Evolutionary conservation across 2,888 invertebrate genomes (phyloP).

Genomic region (Cetonia aurata): DNA sequence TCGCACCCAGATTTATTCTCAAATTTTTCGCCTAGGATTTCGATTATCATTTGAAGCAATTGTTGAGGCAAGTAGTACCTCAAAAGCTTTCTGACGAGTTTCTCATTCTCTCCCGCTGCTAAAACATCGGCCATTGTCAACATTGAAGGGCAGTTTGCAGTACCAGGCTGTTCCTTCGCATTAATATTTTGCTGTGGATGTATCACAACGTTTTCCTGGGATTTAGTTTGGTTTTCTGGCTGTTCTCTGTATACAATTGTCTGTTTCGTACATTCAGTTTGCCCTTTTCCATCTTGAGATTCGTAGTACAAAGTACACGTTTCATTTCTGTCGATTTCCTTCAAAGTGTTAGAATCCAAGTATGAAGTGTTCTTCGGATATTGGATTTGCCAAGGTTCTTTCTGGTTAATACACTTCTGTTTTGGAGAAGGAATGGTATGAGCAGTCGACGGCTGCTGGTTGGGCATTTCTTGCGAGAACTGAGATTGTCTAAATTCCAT

Average conservation of each 20-base stretch:
- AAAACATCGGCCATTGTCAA: neutral
- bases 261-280: neutral
- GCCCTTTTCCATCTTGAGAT: slow-evolving; percentile 16
- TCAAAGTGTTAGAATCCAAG: neutral
- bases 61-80: neutral
- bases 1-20: no score
- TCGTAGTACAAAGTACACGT: slow-evolving; percentile 18
- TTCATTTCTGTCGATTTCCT: slow-evolving; percentile 6
- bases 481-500: neutral
- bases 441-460: neutral
- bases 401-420: neutral
- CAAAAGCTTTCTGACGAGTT: neutral
- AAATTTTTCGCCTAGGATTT: neutral
- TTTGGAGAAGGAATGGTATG: no score
- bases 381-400: neutral
- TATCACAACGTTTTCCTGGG: neutral
- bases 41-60: slow-evolving; percentile 3
- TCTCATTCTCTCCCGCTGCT: neutral
- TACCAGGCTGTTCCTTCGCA: no score
- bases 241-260: slow-evolving; percentile 11
- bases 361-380: neutral
- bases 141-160: neutral
- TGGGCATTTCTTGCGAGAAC: neutral
- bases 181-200: neutral
- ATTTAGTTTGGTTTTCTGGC: neutral